Evolutionary conservation across 37 sponge, comb jelly and placozoan genomes (phyloP), one percentile per base, ranked within the genome.

Genomic region (Bolinopsis microptera): DNA sequence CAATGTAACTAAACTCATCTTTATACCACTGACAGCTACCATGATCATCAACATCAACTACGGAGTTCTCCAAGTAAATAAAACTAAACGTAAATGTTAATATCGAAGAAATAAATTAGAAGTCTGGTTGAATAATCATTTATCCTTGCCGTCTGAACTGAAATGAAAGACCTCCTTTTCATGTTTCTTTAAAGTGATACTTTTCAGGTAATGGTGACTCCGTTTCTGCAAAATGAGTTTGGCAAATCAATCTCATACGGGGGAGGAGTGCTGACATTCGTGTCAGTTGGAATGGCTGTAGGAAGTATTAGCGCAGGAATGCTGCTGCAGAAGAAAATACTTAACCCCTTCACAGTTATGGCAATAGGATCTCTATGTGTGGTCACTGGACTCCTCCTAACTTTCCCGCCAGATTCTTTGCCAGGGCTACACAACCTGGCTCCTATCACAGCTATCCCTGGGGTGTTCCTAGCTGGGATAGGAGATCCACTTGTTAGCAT

Each of bases 11-110:
- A 80, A 80, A 80, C 21, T 13, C 33, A 32, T 80, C 38, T 5
- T 80, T 5, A 22, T 80, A 5, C 83, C 83, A 0, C 83, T 80
- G 13, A 28, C 35, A 8, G 83, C 83, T 32, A 35, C 38, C 35
- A 80, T 80, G 83, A 32, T 80, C 5, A 80, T 80, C 38, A 80
- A 80, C 83, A 21, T 35, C 16, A 80, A 80, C 83, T 80, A 27
- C 83, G 83, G 83, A 34, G 76, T 74, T 74, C 76, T 74, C 22
- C 76, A 74, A 27, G 76, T 74, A n/a, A 26, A 27, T 67, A n/a
- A n/a, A n/a, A n/a, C n/a, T n/a, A n/a, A n/a, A n/a, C n/a, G n/a
- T n/a, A n/a, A n/a, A n/a, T n/a, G 18, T 67, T 67, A 21, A 22
- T 67, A 22, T 67, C 68, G 18, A 22, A 67, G 21, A 67, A 13